Percentiles rank a stretch among this genome's conserved stretches.
phyloP scores from a whole-genome alignment of 2,113 vertebrate genomes.

The Xenus cinereus region DNA sequence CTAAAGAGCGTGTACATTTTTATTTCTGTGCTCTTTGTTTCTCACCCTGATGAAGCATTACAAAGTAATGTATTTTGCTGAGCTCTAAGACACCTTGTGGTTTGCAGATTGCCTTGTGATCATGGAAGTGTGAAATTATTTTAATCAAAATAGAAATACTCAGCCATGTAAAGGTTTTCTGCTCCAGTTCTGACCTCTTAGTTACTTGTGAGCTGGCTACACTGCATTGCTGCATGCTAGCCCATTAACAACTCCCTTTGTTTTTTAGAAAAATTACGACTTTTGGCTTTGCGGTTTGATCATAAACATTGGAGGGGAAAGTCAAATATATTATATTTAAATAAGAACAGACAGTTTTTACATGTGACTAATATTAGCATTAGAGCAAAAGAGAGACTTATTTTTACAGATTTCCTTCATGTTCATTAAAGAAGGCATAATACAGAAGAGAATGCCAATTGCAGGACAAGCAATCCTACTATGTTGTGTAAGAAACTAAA shows the following conservation, averaged over 20 bases:
- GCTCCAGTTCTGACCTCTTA: neutral
- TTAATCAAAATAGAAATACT: slow-evolving; percentile 26
- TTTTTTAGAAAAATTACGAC: neutral
- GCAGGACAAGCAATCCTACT: neutral
- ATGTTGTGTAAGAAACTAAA: neutral
- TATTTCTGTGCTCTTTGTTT: slow-evolving; percentile 1
- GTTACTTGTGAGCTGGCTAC: neutral
- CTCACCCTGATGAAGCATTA: neutral
- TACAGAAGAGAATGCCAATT: neutral
- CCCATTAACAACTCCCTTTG: neutral
- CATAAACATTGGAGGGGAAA: neutral
- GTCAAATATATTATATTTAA: neutral
- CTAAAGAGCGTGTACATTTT: neutral
- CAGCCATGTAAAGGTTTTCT: neutral
- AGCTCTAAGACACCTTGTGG: neutral
- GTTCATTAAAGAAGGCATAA: neutral
- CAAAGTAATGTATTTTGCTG: neutral
- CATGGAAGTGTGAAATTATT: slow-evolving; percentile 33
- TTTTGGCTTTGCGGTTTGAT: slow-evolving; percentile 40
- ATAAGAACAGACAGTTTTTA: neutral
- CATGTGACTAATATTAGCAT: neutral
- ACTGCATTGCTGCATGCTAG: neutral
- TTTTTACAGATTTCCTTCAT: neutral
- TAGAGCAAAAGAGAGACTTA: neutral
- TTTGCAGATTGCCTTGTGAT: slow-evolving; percentile 27